Conservation (phyloP, 2,888 invertebrate species). For the Eupithecia tripunctaria region DNA sequence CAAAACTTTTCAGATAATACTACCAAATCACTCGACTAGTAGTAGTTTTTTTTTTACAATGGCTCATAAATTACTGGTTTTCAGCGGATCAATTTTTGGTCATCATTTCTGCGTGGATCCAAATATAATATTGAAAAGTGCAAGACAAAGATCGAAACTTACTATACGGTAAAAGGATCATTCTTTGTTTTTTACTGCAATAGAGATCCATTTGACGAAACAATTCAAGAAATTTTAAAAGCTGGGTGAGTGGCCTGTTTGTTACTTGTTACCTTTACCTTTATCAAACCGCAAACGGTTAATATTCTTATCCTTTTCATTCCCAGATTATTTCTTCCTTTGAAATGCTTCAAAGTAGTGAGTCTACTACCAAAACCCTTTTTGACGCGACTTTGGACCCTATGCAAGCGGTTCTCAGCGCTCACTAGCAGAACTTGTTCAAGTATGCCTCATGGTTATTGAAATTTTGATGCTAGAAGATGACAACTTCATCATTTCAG, state of each 20-base stretch:
- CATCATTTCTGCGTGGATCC: constrained; percentile 80
- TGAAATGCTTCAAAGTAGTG: constrained; percentile 35
- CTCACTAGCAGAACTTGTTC: constrained; percentile 31
- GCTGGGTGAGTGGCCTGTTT: constrained; percentile 68
- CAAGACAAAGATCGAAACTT: constrained; percentile 84
- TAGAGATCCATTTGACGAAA: constrained; percentile 74
- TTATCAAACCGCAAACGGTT: too few relatives aligned
- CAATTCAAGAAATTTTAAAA: constrained; percentile 74
- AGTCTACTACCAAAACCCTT: constrained; percentile 34
- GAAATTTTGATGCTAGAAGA: constrained; percentile 81
- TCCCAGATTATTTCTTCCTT: constrained; percentile 42
- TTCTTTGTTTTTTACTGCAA: constrained; percentile 84
- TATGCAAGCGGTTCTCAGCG: constrained; percentile 16
- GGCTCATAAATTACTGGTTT: constrained; percentile 46
- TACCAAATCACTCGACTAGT: too few relatives aligned
- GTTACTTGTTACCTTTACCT: too few relatives aligned
- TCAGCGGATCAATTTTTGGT: constrained; percentile 82
- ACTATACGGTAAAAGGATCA: constrained; percentile 82
- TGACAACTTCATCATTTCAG: constrained; percentile 74
- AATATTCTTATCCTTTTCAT: neutral
- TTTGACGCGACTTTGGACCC: constrained; percentile 26
- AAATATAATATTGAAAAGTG: constrained; percentile 83
- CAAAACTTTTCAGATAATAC: too few relatives aligned
- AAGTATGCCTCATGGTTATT: constrained; percentile 65
- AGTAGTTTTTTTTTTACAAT: too few relatives aligned